Percentiles rank a stretch among this genome's conserved stretches.
Evolutionary conservation across 2,113 vertebrate species (phyloP).

Genomic region (Gavialis gangeticus): DNA sequence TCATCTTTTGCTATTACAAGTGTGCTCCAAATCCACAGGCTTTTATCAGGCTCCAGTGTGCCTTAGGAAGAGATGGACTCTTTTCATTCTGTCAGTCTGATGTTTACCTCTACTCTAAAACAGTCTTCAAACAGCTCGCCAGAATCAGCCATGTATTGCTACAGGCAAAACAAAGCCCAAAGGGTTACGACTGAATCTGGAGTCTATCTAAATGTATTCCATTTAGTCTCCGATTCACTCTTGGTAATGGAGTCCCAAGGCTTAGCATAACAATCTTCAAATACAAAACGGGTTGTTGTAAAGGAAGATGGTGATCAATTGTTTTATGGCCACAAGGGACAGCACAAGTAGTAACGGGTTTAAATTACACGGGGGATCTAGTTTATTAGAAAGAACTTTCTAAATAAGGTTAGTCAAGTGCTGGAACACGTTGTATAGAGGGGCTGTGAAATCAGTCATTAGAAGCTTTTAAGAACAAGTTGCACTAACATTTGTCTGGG

Average conservation of each 20-base stretch:
- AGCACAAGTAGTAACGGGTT: no score
- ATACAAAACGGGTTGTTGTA: no score
- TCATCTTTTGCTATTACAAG: constrained; percentile 5
- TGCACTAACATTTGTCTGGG: no score
- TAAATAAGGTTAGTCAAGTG: no score
- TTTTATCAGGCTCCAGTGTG: constrained; percentile 12
- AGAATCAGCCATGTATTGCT: constrained; percentile 1
- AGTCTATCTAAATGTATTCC: not conserved
- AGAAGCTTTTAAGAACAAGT: no score
- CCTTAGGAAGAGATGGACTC: not conserved
- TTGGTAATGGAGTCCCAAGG: not conserved
- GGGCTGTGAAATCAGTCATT: no score
- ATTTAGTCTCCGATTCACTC: not conserved
- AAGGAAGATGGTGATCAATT: no score
- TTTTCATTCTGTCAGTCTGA: constrained; percentile 4
- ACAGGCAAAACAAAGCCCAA: not conserved
- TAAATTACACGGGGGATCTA: no score
- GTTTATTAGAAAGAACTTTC: no score
- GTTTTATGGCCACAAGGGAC: no score
- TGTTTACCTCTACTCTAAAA: constrained; percentile 30
- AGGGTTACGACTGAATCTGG: not conserved
- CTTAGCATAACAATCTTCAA: not conserved
- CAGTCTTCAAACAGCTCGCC: constrained; percentile 30
- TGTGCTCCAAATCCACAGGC: not conserved
- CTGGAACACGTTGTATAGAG: no score